Percentiles rank a stretch among this genome's conserved stretches.
phyloP scores from a whole-genome alignment of 1,140 invertebrate species.

The Scaptomyza hsui region DNA sequence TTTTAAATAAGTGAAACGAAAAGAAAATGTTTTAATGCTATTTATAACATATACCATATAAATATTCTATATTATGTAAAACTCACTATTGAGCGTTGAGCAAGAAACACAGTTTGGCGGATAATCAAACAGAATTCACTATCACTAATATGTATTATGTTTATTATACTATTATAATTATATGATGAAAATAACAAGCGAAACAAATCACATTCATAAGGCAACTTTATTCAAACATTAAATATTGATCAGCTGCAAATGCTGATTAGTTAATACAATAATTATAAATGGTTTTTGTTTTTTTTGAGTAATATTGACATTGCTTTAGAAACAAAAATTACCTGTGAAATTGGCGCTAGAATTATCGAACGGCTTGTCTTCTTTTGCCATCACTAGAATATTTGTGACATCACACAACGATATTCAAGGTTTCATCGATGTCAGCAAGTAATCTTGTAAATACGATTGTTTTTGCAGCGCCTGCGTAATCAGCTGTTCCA shows the following conservation, averaged over 20 bases:
- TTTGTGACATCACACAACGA: constrained; percentile 18
- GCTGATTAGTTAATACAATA: constrained; percentile 33
- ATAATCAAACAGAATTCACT: constrained; percentile 31
- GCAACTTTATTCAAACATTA: constrained; percentile 47
- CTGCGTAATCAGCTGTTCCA: constrained; percentile 44
- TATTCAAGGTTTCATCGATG: neutral
- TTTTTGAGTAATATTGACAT: no score
- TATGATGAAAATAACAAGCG: constrained; percentile 49
- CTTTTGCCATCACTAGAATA: neutral
- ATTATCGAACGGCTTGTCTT: neutral
- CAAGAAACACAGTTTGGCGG: constrained; percentile 31
- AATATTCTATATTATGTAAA: constrained; percentile 68
- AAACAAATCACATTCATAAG: constrained; percentile 72
- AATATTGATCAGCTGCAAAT: constrained; percentile 31
- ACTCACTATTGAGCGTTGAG: constrained; percentile 54
- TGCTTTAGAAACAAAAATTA: no score
- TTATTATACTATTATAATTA: constrained; percentile 65
- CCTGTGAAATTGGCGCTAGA: no score
- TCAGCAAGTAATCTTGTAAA: constrained; percentile 11
- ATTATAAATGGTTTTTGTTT: constrained; percentile 3
- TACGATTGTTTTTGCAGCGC: constrained; percentile 11
- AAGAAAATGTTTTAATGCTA: constrained; percentile 46
- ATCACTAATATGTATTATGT: constrained; percentile 72
- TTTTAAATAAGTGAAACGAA: constrained; percentile 38
- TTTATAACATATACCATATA: constrained; percentile 58